A percentile compares a stretch with the other conserved stretches of the same genome.
Conservation (phyloP, 2,888 invertebrate genomes). For the Drosophila engyochracea region DNA sequence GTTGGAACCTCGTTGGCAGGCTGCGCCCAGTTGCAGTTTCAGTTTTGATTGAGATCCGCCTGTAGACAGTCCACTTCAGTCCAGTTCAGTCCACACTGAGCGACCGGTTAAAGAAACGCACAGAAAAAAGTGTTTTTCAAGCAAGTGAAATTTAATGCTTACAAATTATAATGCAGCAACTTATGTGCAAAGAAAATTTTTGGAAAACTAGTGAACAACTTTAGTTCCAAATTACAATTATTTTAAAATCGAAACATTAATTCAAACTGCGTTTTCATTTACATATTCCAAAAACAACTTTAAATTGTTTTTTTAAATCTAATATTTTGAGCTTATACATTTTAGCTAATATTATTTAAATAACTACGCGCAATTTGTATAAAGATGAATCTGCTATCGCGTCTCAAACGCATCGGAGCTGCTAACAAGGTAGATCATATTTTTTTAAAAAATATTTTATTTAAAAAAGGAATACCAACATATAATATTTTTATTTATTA, state of each 20-base stretch:
- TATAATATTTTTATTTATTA: background rate
- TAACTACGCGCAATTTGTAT: background rate
- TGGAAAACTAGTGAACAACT: background rate
- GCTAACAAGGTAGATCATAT: slow-evolving; percentile 52
- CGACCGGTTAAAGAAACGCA: slow-evolving; percentile 3
- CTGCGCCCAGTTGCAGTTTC: slow-evolving; percentile 33
- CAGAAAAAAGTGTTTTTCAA: background rate
- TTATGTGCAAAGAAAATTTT: background rate
- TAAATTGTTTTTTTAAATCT: background rate
- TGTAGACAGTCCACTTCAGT: slow-evolving; percentile 32
- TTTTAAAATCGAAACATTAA: background rate
- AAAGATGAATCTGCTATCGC: slow-evolving; percentile 64
- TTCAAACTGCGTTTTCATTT: background rate
- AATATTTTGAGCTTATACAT: too few species aligned
- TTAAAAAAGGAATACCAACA: background rate
- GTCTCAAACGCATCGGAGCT: slow-evolving; percentile 55
- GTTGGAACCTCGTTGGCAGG: slow-evolving; percentile 16
- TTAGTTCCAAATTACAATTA: background rate
- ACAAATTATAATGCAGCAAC: background rate
- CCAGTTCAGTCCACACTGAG: background rate
- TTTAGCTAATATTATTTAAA: background rate
- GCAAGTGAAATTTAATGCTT: slow-evolving; percentile 2
- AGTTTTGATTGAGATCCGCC: slow-evolving; percentile 50
- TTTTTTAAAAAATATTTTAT: too few species aligned
- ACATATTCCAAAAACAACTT: background rate